Evolutionary conservation across 2,797 vertebrate species (phyloP), one percentile per base, ranked within the genome.

Genomic region (Poeciliopsis infans): DNA sequence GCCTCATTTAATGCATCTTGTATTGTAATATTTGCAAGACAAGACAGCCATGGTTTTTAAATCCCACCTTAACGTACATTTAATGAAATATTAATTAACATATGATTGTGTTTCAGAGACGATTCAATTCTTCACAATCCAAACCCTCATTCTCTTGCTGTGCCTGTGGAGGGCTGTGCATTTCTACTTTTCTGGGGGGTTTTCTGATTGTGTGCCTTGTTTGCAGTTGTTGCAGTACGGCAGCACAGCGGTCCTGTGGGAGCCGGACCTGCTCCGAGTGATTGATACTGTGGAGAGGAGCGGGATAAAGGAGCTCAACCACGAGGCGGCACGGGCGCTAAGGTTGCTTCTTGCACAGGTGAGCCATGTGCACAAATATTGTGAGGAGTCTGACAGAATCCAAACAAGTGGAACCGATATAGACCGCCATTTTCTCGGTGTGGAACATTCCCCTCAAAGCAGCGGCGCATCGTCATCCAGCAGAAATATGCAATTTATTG

Each of bases 321-420:
- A 77, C 23, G 91, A 94, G 47, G 86, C 89, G 74, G 85, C 83
- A 72, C 85, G 92, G 76, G 89, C 89, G 78, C 89, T 96, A 59
- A 79, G 83, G 82, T 81, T 73, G 74, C 93, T 96, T 23, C 87
- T 96, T 36, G 85, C 81, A 79, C 93, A 94, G 95, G 95, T 96
- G 89, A 76, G 76, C 36, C 2, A 31, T n/a, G 25, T 20, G 51
- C 23, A 41, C 72, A 55, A 74, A 74, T 18, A 55, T 10, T 11
- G 53, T 61, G 53, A 16, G 10, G 31, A 25, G 36, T 51, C 46
- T 36, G 46, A 46, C 11, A 28, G 25, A 46, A 53, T 25, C 23
- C 23, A 39, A 4, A 70, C 25, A 45, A 41, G 41, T 25, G 66
- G 66, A 45, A 3, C 23, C 41, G 1, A 12, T 2, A 45, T 10